Evolutionary conservation across 2,113 vertebrate species (phyloP).

Genomic region (Diphyllodes magnificus): DNA sequence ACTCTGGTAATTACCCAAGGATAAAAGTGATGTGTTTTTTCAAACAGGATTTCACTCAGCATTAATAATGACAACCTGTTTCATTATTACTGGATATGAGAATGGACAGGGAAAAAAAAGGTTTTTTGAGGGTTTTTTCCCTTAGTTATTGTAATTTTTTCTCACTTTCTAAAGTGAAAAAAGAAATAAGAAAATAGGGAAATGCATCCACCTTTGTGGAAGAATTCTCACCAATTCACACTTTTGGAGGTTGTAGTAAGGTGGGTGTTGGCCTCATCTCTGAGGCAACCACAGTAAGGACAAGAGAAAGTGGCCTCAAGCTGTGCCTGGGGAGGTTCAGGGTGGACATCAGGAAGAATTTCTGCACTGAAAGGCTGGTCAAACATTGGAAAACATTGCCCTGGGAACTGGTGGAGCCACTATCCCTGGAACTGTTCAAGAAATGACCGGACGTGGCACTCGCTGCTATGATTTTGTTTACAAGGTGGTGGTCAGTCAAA

Average conservation of each 20-base stretch:
- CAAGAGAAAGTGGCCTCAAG: neutral
- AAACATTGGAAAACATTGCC: neutral
- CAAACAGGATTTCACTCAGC: neutral
- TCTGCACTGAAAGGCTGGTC: neutral
- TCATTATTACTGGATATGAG: neutral
- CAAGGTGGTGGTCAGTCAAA: neutral
- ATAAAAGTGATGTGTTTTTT: neutral
- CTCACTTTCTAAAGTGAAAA: neutral
- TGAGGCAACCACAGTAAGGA: neutral
- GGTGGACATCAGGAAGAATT: neutral
- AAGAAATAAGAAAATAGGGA: neutral
- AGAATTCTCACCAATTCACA: neutral
- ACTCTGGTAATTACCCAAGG: neutral
- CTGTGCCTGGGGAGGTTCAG: neutral
- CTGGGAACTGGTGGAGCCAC: neutral
- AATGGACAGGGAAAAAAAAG: neutral
- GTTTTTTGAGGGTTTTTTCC: rapidly evolving
- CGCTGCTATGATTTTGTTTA: neutral
- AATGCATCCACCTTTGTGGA: neutral
- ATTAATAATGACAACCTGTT: neutral
- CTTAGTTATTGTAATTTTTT: neutral
- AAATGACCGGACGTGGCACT: neutral
- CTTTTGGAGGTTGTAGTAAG: neutral
- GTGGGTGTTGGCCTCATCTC: neutral
- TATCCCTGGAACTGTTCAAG: too few relatives aligned